phyloP scores from a whole-genome alignment of 1,140 invertebrate species.

The Lepeophtheirus salmonis region DNA sequence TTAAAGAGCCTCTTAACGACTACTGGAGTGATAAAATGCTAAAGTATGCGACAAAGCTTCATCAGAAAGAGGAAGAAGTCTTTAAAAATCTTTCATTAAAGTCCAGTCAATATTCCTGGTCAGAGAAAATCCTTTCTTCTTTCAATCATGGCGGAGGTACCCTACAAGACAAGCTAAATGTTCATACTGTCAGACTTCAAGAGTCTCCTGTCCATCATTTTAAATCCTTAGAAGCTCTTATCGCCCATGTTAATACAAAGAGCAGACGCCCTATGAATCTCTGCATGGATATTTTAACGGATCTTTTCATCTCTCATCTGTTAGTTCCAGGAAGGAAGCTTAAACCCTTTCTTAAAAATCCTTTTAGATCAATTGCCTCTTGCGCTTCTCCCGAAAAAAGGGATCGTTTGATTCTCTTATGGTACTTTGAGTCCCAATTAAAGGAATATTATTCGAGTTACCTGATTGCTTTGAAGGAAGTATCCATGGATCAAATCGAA shows the following conservation, averaged over 20 bases:
- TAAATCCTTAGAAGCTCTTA: slow-evolving; percentile 42
- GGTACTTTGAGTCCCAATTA: slow-evolving; percentile 62
- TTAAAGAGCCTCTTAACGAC: background rate
- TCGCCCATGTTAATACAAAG: slow-evolving; percentile 43
- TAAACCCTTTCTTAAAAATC: slow-evolving; percentile 47
- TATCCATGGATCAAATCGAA: slow-evolving; percentile 48
- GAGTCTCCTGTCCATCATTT: slow-evolving; percentile 65
- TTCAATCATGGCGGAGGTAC: slow-evolving; percentile 40
- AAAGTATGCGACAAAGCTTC: background rate
- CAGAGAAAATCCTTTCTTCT: background rate
- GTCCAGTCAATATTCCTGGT: background rate
- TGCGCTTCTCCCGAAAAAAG: slow-evolving; percentile 28
- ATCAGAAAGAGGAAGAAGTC: background rate
- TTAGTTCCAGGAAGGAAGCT: slow-evolving; percentile 51
- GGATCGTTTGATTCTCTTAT: slow-evolving; percentile 34
- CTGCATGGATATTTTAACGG: slow-evolving; percentile 42
- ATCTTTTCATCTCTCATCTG: slow-evolving; percentile 54
- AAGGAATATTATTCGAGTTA: slow-evolving; percentile 55
- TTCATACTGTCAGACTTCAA: slow-evolving; percentile 57
- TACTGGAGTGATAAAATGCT: background rate
- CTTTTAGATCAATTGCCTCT: slow-evolving; percentile 26
- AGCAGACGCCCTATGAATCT: slow-evolving; percentile 17
- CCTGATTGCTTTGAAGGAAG: slow-evolving; percentile 38
- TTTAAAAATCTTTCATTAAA: background rate
- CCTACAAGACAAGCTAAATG: slow-evolving; percentile 62